Evolutionary conservation across 1,140 invertebrate genomes (phyloP).

Genomic region (Anagrus nilaparvatae): DNA sequence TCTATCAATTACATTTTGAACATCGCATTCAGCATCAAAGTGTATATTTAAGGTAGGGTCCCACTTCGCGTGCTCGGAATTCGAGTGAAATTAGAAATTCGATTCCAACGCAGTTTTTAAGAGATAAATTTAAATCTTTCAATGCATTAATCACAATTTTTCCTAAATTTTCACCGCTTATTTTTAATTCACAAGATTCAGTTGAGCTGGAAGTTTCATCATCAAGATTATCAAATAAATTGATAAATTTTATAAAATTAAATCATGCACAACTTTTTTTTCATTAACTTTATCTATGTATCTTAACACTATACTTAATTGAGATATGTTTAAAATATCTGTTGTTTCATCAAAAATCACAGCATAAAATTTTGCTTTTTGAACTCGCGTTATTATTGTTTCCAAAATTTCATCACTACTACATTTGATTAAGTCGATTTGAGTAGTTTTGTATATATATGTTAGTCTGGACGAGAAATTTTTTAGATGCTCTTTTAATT

Average conservation of each 20-base stretch:
- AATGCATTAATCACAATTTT: constrained; percentile 14
- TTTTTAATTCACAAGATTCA: not conserved
- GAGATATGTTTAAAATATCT: constrained; percentile 17
- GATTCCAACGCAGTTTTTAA: constrained; percentile 19
- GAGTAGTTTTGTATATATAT: constrained; percentile 22
- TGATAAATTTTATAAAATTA: constrained; percentile 23
- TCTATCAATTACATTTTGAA: no score
- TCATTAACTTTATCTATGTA: constrained; percentile 14
- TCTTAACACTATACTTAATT: constrained; percentile 20
- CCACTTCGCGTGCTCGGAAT: no score
- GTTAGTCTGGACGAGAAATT: constrained; percentile 12
- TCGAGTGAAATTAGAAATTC: not conserved
- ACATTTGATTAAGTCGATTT: constrained; percentile 24
- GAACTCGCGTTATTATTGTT: constrained; percentile 17
- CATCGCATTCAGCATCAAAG: no score
- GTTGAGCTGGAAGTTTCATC: not conserved
- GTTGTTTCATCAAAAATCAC: constrained; percentile 27
- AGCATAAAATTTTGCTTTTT: constrained; percentile 13
- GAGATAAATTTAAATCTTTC: constrained; percentile 15
- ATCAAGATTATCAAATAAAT: constrained; percentile 13
- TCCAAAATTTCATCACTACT: constrained; percentile 19
- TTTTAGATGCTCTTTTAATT: constrained; percentile 20
- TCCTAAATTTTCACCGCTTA: constrained; percentile 14
- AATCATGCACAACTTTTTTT: constrained; percentile 16
- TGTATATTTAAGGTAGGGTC: no score